phyloP scores from a whole-genome alignment of 1,140 invertebrate species.

The Mactra quadrangularis region DNA sequence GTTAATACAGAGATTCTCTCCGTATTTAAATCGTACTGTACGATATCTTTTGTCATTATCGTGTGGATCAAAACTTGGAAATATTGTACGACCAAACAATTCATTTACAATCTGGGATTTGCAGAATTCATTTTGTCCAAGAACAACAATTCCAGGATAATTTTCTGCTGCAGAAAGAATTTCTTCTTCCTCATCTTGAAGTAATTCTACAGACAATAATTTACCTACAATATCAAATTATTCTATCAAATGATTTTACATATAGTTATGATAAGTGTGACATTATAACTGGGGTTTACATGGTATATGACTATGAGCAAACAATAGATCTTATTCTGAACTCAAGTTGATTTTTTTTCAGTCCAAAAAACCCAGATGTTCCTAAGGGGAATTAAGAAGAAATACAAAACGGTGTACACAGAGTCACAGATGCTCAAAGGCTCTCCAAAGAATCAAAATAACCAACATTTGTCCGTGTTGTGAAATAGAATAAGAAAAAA shows the following conservation, averaged over 20 bases:
- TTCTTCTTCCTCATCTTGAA: constrained; percentile 81
- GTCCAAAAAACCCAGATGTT: neutral
- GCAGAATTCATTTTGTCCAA: constrained; percentile 89
- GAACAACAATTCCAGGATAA: constrained; percentile 85
- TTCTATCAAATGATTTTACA: neutral
- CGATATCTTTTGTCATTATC: constrained; percentile 85
- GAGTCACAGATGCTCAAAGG: neutral
- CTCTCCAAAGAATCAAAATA: too few relatives aligned
- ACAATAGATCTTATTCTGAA: neutral
- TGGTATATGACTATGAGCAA: neutral
- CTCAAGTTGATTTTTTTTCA: too few relatives aligned
- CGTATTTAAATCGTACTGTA: constrained; percentile 90
- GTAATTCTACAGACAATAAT: constrained; percentile 80
- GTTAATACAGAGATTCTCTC: constrained; percentile 87
- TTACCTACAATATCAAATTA: constrained; percentile 78
- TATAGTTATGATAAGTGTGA: neutral
- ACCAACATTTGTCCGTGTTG: too few relatives aligned
- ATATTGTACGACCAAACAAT: constrained; percentile 88
- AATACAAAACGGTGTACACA: neutral
- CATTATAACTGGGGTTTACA: neutral
- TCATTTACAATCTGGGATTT: constrained; percentile 90
- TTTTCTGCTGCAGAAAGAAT: constrained; percentile 83
- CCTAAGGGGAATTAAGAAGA: neutral
- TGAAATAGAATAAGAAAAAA: too few relatives aligned
- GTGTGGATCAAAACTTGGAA: constrained; percentile 82